Conservation (phyloP, 2,888 invertebrate species). For the Xanthorhoe spadicearia region DNA sequence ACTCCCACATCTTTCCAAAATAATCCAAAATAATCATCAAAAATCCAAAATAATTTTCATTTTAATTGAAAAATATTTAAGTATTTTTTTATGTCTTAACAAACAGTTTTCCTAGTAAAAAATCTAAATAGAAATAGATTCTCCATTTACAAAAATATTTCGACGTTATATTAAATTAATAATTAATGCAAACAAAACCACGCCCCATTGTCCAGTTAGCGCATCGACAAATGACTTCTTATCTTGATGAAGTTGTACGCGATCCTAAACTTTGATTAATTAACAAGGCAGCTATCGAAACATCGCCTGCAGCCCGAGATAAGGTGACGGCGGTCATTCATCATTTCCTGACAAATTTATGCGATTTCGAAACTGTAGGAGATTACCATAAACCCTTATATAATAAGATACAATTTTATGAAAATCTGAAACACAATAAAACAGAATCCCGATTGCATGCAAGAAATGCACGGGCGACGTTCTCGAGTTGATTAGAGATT, state of each 20-base stretch:
- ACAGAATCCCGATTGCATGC: neutral
- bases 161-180: no score
- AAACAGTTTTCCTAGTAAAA: no score
- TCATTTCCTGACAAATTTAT: constrained; percentile 68
- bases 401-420: neutral
- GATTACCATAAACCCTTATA: neutral
- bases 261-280: constrained; percentile 49
- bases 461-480: no score
- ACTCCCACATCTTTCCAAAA: no score
- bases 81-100: no score
- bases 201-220: constrained; percentile 14
- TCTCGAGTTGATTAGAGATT: no score
- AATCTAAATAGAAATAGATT: no score
- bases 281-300: constrained; percentile 38
- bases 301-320: constrained; percentile 57
- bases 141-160: no score
- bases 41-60: no score
- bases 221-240: constrained; percentile 29
- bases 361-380: constrained; percentile 47
- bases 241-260: constrained; percentile 29
- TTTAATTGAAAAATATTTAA: no score
- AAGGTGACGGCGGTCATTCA: constrained; percentile 58
- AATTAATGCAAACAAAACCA: neutral
- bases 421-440: neutral
- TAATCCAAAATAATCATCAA: no score